Evolutionary conservation across 2,797 vertebrate species (phyloP), one percentile per base, ranked within the genome.

Genomic region (Prunella strophiata): DNA sequence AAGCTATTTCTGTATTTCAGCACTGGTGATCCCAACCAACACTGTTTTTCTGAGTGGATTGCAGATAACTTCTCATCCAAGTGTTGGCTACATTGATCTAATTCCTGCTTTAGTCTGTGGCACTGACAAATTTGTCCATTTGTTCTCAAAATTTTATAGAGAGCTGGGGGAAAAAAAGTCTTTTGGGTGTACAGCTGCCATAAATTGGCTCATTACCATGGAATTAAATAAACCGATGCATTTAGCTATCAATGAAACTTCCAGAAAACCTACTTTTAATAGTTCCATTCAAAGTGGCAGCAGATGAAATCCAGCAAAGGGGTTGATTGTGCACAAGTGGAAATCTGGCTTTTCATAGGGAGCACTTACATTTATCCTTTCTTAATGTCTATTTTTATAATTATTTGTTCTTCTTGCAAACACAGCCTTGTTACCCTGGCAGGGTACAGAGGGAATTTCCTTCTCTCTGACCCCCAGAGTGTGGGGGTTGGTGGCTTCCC

Each of bases 401-500:
- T 43, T 40, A 26, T 19, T 78, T 88, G 57, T 79, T 66, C n/a
- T 77, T 79, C 77, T 75, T 75, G 52, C 58, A 57, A 88, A 71
- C 30, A 4, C 38, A 14, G 45, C 58, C 66, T 45, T 30, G n/a
- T 50, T 55, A 27, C 34, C 51, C 30, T 8, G 52, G 40, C 58
- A 48, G 30, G 13, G 34, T 11, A 2, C 30, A 66, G 59, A 61
- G 67, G 59, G 36, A 17, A 36, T 79, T 73, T 51, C 57, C 47
- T 29, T 19, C 32, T 57, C 58, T 51, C 70, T 90, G 93, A 89
- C 85, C 32, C 51, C 25, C 73, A 48, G 36, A 10, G 4, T 15
- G 52, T 26, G 30, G 18, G 72, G 30, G 51, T 59, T 87, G 54
- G 81, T 20, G 94, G 77, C 93, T 93, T 91, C 85, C 86, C 95